Percentiles rank a stretch among this genome's conserved stretches.
Conservation (phyloP, 2,113 vertebrate species). For the Neodontobutis hainanensis region DNA sequence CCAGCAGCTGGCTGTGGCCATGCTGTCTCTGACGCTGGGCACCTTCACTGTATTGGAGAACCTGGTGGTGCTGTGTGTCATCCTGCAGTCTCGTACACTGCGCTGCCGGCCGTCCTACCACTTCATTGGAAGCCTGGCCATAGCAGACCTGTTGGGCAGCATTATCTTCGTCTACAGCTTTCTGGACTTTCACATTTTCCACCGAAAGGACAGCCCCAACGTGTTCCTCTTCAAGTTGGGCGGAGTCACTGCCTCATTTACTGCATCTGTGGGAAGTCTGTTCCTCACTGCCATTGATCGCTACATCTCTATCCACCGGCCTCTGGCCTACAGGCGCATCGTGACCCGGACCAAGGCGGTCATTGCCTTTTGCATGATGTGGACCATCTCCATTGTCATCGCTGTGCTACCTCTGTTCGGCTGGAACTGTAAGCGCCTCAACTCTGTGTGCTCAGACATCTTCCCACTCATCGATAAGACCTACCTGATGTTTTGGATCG, state of each 20-base stretch:
- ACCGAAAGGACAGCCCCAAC: conserved; percentile 94
- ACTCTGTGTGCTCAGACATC: conserved; percentile 95
- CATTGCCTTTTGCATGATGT: conserved; percentile 97
- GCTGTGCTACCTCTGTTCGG: conserved; percentile 95
- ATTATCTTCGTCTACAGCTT: conserved; percentile 99
- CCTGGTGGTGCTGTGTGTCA: conserved; percentile 92
- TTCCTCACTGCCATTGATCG: conserved; percentile 98
- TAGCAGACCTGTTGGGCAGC: conserved; percentile 95
- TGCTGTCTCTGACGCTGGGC: conserved; percentile 92
- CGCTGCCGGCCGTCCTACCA: conserved; percentile 97
- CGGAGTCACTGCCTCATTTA: conserved; percentile 97
- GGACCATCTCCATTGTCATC: conserved; percentile 95
- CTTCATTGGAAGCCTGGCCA: conserved; percentile 96
- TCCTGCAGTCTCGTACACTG: conserved; percentile 93
- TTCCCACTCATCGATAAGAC: conserved; percentile 97
- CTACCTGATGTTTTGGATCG: conserved; percentile 99
- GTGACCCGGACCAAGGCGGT: conserved; percentile 97
- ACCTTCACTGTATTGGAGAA: conserved; percentile 98
- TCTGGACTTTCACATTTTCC: conserved; percentile 98
- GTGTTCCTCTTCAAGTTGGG: conserved; percentile 98
- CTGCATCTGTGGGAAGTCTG: conserved; percentile 95
- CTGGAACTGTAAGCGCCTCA: conserved; percentile 98
- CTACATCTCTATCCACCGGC: conserved; percentile 98
- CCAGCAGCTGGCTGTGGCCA: conserved; percentile 94
- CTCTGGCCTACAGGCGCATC: conserved; percentile 94